phyloP scores from a whole-genome alignment of 2,888 invertebrate species.

The Seira musarum region DNA sequence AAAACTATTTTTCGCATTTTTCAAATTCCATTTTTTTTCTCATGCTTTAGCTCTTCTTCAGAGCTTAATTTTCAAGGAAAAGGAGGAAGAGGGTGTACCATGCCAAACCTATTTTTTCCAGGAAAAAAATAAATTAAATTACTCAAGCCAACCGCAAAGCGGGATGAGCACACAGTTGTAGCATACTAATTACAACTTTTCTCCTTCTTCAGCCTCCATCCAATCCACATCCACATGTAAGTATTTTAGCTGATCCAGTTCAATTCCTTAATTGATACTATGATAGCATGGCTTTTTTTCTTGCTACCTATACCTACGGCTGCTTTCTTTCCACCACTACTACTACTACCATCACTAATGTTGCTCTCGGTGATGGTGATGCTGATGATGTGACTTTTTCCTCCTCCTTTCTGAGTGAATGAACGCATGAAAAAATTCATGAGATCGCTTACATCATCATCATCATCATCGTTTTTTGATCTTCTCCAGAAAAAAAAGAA shows the following conservation, averaged over 20 bases:
- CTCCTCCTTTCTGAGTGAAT: neutral
- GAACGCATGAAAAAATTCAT: constrained; percentile 50
- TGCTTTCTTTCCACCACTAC: neutral
- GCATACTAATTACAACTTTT: constrained; percentile 47
- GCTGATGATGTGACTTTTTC: constrained; percentile 42
- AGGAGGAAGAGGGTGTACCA: neutral
- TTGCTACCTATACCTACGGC: neutral
- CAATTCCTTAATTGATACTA: constrained; percentile 51
- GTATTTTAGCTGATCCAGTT: constrained; percentile 39
- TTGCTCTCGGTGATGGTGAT: neutral
- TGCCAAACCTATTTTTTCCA: neutral
- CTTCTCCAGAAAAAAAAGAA: neutral
- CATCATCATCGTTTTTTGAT: constrained; percentile 14
- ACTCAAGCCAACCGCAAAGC: constrained; percentile 10
- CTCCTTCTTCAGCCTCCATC: neutral
- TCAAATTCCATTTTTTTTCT: constrained; percentile 5
- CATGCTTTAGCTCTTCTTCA: neutral
- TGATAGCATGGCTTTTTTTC: neutral
- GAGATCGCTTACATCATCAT: constrained; percentile 38
- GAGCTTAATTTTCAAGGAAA: neutral
- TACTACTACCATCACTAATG: no score
- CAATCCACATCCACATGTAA: constrained; percentile 3
- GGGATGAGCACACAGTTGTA: constrained; percentile 1
- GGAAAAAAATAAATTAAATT: constrained; percentile 2
- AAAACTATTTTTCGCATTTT: neutral